phyloP scores from a whole-genome alignment of 1,140 invertebrate species.

The Drosophila pallidifrons region DNA sequence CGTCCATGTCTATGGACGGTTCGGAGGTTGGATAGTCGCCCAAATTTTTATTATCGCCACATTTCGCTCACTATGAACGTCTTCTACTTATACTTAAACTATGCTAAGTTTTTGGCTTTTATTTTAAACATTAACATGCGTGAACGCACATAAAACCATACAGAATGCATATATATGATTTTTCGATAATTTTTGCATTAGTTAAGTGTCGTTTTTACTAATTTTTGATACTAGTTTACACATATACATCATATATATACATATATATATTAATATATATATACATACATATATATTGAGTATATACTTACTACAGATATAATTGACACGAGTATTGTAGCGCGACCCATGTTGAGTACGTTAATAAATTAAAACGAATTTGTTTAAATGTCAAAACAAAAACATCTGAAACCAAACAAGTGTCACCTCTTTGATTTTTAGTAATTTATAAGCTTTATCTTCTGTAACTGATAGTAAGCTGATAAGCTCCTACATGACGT shows the following conservation, averaged over 20 bases:
- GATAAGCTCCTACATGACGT: conserved; percentile 44
- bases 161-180: conserved; percentile 58
- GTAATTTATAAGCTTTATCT: conserved; percentile 34
- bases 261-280: conserved; percentile 59
- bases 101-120: conserved; percentile 76
- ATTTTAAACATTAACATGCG: conserved; percentile 51
- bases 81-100: conserved; percentile 61
- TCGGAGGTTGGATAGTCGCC: conserved; percentile 12
- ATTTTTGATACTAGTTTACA: conserved; percentile 84
- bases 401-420: conserved; percentile 28
- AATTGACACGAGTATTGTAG: conserved; percentile 76
- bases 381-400: conserved; percentile 76
- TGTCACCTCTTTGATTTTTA: conserved; percentile 24
- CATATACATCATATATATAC: conserved; percentile 58
- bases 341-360: conserved; percentile 77
- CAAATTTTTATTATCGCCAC: conserved; percentile 34
- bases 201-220: conserved; percentile 81
- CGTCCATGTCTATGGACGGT: conserved; percentile 10
- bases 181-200: conserved; percentile 75
- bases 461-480: conserved; percentile 17
- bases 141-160: conserved; percentile 47
- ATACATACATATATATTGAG: conserved; percentile 58
- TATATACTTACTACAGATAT: conserved; percentile 63
- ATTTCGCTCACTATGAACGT: conserved; percentile 64
- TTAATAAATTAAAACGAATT: conserved; percentile 82